Base-by-base conservation (phyloP, 37 sponge, comb jelly and placozoan species). In the Spongilla lacustris region DNA sequence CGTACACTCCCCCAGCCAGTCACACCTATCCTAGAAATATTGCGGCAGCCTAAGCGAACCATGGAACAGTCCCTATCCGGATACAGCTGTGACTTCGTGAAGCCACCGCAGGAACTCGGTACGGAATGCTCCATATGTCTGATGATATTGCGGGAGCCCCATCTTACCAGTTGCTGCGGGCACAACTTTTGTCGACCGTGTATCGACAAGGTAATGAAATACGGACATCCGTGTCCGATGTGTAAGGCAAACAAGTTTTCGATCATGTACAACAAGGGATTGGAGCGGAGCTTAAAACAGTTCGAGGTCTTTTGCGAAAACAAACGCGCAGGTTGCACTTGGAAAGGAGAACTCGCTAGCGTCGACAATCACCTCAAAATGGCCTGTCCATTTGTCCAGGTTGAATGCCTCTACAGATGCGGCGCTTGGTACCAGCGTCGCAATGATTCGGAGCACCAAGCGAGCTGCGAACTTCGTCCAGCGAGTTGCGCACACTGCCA, bases 121-220 rank as follows among this genome's bases (percentile, higher is more conserved):
- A 78, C n/a, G 4, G 89, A 84, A 71, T 84, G 84, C 66, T 33
- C 89, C 35, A 70, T 88, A 29, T 88, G 88, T n/a, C 77, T 88
- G 0, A 75, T 37, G 9, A 77, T 88, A 23, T 71, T 82, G 22
- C 36, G 68, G 1, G 69, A 82, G 58, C 88, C 88, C 13, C 48
- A 76, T 34, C 88, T 88, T 32, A 77, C 81, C 27, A 82, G 88
- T 76, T 88, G 88, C 50, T 88, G 88, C 66, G 88, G 88, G 69
- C 83, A 82, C 49, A 82, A 82, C 76, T 88, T 68, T 66, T 88
- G 88, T 66, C n/a, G 37, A 26, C 71, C 32, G 0, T 88, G 88
- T 30, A 82, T 88, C 70, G 70, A 75, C 29, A 77, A 41, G 2
- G 48, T 88, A 25, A 48, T 70, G 28, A 68, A 82, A 0, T 38